Conservation (phyloP, 1,140 invertebrate species). For the Drosophila elegans region DNA sequence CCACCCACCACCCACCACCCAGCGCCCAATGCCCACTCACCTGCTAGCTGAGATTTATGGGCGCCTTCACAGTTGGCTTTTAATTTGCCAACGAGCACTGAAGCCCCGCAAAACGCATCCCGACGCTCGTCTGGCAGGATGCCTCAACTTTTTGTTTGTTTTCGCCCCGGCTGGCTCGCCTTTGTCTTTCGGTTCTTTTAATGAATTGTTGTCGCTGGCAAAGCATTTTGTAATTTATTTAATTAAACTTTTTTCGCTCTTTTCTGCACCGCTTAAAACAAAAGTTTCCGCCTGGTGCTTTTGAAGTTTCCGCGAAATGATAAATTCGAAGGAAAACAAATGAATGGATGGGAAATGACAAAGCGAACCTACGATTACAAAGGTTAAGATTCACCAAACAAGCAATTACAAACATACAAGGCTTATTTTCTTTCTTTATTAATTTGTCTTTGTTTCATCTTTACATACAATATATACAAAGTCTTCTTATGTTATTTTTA, state of each 20-base stretch:
- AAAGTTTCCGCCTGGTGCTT: slow-evolving; percentile 58
- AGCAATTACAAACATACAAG: background rate
- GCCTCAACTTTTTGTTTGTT: slow-evolving; percentile 67
- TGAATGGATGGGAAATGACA: slow-evolving; percentile 2
- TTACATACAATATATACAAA: too few species aligned
- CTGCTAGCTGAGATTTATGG: slow-evolving; percentile 68
- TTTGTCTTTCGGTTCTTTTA: slow-evolving; percentile 47
- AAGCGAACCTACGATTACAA: background rate
- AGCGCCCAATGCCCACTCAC: slow-evolving; percentile 8
- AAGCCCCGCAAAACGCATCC: slow-evolving; percentile 53
- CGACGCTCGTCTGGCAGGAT: slow-evolving; percentile 49
- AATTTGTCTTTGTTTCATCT: too few species aligned
- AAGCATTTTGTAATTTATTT: slow-evolving; percentile 82
- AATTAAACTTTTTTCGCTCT: slow-evolving; percentile 68
- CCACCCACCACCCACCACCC: slow-evolving; percentile 3
- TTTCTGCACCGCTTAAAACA: slow-evolving; percentile 44
- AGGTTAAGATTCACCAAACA: background rate
- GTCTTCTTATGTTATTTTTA: too few species aligned
- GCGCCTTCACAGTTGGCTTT: slow-evolving; percentile 67
- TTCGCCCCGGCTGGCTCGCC: slow-evolving; percentile 36
- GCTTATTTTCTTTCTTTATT: too few species aligned
- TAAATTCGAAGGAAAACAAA: slow-evolving; percentile 45
- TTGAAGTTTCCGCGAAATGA: slow-evolving; percentile 61
- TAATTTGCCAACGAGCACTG: slow-evolving; percentile 66
- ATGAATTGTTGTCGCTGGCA: slow-evolving; percentile 66